Evolutionary conservation across 2,797 vertebrate species (phyloP), one percentile per base, ranked within the genome.

Genomic region (Alcedo quadribrachys): DNA sequence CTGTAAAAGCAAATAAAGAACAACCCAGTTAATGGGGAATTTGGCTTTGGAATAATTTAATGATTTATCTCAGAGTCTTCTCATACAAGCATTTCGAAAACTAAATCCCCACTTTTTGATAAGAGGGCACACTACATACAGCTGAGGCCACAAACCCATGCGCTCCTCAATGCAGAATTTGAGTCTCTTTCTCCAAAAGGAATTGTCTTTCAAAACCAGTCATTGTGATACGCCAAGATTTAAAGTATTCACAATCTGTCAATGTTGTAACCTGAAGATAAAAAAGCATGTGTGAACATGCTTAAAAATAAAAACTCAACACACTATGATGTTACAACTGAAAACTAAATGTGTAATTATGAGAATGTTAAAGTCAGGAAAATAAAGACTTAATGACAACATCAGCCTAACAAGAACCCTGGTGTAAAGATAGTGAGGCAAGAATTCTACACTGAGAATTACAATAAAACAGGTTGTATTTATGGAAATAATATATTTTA

Each of bases 1-100:
- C 33, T 53, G 30, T 40, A 85, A 91, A 94, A 87, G 9, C 35
- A 94, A 75, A 87, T 40, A 71, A 73, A 75, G 17, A 53, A 58
- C 20, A 45, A 48, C 24, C 6, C 21, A 63, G 7, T 62, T 86
- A 86, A 69, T 27, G 6, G 21, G n/a, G 30, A 85, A 78, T 60
- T 87, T 78, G 25, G 8, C 40, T 85, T 86, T 81, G 24, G 92
- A 92, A 62, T 77, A 37, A 73, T 69, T 60, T 50, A 1, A 16
- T 66, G 5, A 50, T 76, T 92, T 76, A 83, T 5, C 11, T 53
- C 67, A 62, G 62, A 7, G n/a, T 58, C 46, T 87, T 83, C 22
- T 61, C 40, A 43, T 7, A 57, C 2, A 57, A 3, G 6, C 10
- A 5, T 57, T 79, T 85, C 43, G 21, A 50, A 90, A 81, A 60